phyloP scores from a whole-genome alignment of 2,888 invertebrate species.

The Cheilosia vulpina region DNA sequence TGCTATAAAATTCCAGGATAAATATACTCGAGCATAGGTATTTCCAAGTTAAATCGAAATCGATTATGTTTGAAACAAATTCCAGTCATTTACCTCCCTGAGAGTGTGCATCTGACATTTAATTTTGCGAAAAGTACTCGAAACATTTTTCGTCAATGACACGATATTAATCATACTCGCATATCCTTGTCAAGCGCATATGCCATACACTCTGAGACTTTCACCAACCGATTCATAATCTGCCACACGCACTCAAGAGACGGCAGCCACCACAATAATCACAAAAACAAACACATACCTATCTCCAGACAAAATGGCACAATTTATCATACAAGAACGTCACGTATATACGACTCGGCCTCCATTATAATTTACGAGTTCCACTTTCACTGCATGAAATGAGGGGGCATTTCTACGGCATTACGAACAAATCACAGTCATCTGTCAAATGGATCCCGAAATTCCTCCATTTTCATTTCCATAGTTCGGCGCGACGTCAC shows the following conservation, averaged over 20 bases:
- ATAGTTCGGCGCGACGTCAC: slow-evolving; percentile 43
- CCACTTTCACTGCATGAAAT: slow-evolving; percentile 8
- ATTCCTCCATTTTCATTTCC: slow-evolving; percentile 40
- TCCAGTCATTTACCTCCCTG: not conserved
- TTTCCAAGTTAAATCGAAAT: not conserved
- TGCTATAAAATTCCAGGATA: no score
- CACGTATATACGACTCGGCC: slow-evolving; percentile 34
- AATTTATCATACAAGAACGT: slow-evolving; percentile 56
- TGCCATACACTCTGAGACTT: not conserved
- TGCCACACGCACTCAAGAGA: slow-evolving; percentile 37
- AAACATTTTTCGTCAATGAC: slow-evolving; percentile 16
- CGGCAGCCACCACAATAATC: slow-evolving; percentile 15
- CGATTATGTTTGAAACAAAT: not conserved
- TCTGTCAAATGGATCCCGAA: slow-evolving; percentile 46
- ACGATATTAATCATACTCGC: slow-evolving; percentile 48
- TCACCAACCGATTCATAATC: slow-evolving; percentile 33
- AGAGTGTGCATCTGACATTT: slow-evolving; percentile 43
- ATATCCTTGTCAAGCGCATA: slow-evolving; percentile 28
- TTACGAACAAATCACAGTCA: slow-evolving; percentile 55
- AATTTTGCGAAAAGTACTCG: slow-evolving; percentile 36
- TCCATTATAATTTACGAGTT: slow-evolving; percentile 40
- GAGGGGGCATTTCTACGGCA: slow-evolving; percentile 27
- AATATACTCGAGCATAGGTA: not conserved
- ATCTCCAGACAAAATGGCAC: slow-evolving; percentile 27
- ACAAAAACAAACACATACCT: slow-evolving; percentile 34